Percentiles rank a stretch among this genome's conserved stretches.
phyloP scores from a whole-genome alignment of 2,888 invertebrate species.

The Zeuzera pyrina region DNA sequence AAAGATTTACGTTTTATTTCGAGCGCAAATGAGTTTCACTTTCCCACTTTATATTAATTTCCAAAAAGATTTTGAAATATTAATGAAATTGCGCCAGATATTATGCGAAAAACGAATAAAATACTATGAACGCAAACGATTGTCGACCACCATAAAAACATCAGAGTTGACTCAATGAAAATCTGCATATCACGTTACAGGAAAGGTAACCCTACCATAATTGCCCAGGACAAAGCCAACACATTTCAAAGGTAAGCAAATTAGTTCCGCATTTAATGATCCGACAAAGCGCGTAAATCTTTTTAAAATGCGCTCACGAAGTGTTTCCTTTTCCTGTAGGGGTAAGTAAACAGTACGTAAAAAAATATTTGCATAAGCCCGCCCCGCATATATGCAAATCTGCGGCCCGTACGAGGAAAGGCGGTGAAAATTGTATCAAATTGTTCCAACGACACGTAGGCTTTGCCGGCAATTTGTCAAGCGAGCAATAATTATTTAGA shows the following conservation, averaged over 20 bases:
- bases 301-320: constrained; percentile 64
- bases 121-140: too few relatives aligned
- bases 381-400: constrained; percentile 65
- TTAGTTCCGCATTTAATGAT: constrained; percentile 72
- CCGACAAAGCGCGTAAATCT: constrained; percentile 73
- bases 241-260: constrained; percentile 73
- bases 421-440: constrained; percentile 70
- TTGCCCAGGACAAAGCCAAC: constrained; percentile 63
- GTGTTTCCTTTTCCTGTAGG: constrained; percentile 60
- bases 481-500: constrained; percentile 64
- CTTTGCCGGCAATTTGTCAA: constrained; percentile 68
- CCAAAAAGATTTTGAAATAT: too few relatives aligned
- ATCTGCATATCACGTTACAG: constrained; percentile 66
- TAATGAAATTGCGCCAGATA: too few relatives aligned
- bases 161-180: too few relatives aligned
- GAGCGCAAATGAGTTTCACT: too few relatives aligned
- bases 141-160: too few relatives aligned
- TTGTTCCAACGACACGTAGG: constrained; percentile 62
- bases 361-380: constrained; percentile 70
- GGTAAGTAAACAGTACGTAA: constrained; percentile 59
- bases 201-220: constrained; percentile 51
- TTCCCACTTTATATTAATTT: constrained; percentile 1
- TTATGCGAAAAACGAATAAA: too few relatives aligned
- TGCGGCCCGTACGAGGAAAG: constrained; percentile 53
- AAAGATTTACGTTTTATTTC: neutral